Conservation (phyloP, 2,888 invertebrate genomes). For the Cheilosia variabilis region DNA sequence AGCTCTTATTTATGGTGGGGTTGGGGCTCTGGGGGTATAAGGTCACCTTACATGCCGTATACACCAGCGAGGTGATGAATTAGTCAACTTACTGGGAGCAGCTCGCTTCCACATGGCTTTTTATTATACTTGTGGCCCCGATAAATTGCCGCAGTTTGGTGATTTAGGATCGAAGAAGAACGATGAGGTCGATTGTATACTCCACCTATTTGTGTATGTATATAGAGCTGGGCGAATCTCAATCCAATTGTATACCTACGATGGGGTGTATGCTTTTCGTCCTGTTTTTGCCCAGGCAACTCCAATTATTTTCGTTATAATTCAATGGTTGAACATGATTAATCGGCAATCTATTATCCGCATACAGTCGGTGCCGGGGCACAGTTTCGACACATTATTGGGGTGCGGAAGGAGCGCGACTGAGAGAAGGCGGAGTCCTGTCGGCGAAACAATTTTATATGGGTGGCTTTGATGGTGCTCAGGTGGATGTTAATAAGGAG, state of each 20-base stretch:
- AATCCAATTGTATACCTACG: background rate
- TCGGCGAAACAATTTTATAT: slow-evolving; percentile 71
- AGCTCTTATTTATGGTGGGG: slow-evolving; percentile 74
- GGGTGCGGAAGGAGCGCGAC: slow-evolving; percentile 53
- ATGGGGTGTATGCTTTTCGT: slow-evolving; percentile 4
- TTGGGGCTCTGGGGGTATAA: slow-evolving; percentile 32
- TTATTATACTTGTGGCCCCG: slow-evolving; percentile 75
- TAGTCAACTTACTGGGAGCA: slow-evolving; percentile 68
- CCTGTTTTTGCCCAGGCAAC: slow-evolving; percentile 55
- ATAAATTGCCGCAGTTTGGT: slow-evolving; percentile 75
- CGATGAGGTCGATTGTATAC: slow-evolving; percentile 51
- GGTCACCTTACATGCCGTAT: slow-evolving; percentile 62
- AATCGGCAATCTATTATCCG: slow-evolving; percentile 76
- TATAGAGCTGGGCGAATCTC: background rate
- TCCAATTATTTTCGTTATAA: slow-evolving; percentile 78
- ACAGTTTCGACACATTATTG: slow-evolving; percentile 71
- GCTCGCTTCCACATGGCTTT: slow-evolving; percentile 71
- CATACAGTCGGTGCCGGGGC: slow-evolving; percentile 17
- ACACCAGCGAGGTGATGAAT: slow-evolving; percentile 66
- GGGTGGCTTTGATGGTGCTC: slow-evolving; percentile 57
- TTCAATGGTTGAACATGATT: slow-evolving; percentile 78
- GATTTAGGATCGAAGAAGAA: slow-evolving; percentile 74
- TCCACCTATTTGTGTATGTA: background rate
- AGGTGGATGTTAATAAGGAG: slow-evolving; percentile 78
- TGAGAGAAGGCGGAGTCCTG: slow-evolving; percentile 67